These are phyloP conservation scores for Tricholaema leucomelas DNA, from an alignment of 2,113 vertebrate genomes.

Conservation along the genomic window DNA sequence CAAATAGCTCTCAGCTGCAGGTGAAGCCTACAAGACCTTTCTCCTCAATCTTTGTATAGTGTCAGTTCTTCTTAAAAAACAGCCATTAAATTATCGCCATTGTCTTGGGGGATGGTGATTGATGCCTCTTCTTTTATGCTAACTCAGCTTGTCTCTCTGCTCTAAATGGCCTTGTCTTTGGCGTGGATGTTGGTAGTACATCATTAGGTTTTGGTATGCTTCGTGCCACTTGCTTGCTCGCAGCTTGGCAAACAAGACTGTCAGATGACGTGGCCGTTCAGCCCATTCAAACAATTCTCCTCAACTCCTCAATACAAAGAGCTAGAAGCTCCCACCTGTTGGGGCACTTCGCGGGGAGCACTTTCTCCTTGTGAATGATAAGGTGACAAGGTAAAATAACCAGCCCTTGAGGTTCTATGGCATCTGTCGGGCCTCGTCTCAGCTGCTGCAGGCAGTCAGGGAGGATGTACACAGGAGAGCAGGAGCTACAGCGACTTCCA, in stretches of 20 bases:
- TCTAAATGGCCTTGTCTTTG: constrained; percentile 50
- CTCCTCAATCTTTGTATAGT: constrained; percentile 50
- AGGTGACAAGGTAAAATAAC: background rate
- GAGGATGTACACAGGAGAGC: accelerated
- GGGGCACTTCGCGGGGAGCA: accelerated
- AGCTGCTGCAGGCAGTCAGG: accelerated
- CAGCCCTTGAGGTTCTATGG: accelerated
- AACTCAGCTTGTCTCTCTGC: constrained; percentile 48
- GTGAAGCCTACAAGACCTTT: constrained; percentile 64
- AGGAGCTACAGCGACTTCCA: accelerated
- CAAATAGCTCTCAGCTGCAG: constrained; percentile 69
- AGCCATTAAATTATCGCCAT: constrained; percentile 68
- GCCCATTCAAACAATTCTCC: background rate
- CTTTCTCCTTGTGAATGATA: background rate
- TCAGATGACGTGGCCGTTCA: accelerated
- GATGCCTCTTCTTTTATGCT: constrained; percentile 64
- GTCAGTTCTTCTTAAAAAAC: constrained; percentile 61
- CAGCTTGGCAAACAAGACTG: background rate
- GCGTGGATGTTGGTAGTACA: constrained; percentile 31
- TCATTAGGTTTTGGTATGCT: background rate
- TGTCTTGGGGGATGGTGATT: constrained; percentile 61
- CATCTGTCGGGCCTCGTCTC: background rate
- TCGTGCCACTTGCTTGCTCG: background rate
- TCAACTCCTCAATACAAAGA: background rate
- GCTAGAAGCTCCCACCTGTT: background rate